Base-by-base conservation (phyloP, 2,888 invertebrate genomes). In the Lymantria monacha region DNA sequence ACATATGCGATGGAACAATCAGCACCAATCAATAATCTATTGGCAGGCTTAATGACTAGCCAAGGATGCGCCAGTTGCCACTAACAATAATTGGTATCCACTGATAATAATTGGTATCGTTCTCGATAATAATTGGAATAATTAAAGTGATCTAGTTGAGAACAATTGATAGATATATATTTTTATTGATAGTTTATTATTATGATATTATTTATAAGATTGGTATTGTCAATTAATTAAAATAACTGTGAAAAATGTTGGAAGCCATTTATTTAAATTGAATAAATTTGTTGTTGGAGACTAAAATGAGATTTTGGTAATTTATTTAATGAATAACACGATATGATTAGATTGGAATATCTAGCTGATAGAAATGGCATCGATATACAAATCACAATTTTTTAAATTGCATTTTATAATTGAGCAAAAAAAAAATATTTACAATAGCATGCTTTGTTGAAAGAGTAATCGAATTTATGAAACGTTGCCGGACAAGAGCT, bases 11-110 rank as follows among this genome's bases (percentile, higher is more conserved):
- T 71, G 74, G 66, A 72, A 74, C 91, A 91, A 91, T 91, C 89
- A 88, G 84, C 86, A 88, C 89, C 90, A 90, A 91, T 91, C 90
- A 91, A 91, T 90, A 88, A 85, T 81, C 83, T 89, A 91, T 90
- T 87, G 89, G 85, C 85, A 82, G 76, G 76, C 75, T 73, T 90
- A 90, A 90, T 90, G 87, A 87, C 83, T 83, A 82, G 79, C 80
- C 89, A 90, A 90, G 90, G 90, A 87, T 85, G 76, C 69, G 71
- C 54, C 75, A 65, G 80, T 76, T 74, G 76, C 70, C 76, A 73
- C 78, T 65, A 74, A 65, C 72, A 69, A 76, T 87, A 82, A 86
- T 87, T 86, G 85, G 79, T 76, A 78, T 75, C 70, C 69, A 71
- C 72, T 63, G 74, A 78, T 79, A 76, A 75, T 88, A 86, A 88